A percentile compares a stretch with the other conserved stretches of the same genome.
phyloP scores from a whole-genome alignment of 2,888 invertebrate species.

The Phymatocera aterrima region DNA sequence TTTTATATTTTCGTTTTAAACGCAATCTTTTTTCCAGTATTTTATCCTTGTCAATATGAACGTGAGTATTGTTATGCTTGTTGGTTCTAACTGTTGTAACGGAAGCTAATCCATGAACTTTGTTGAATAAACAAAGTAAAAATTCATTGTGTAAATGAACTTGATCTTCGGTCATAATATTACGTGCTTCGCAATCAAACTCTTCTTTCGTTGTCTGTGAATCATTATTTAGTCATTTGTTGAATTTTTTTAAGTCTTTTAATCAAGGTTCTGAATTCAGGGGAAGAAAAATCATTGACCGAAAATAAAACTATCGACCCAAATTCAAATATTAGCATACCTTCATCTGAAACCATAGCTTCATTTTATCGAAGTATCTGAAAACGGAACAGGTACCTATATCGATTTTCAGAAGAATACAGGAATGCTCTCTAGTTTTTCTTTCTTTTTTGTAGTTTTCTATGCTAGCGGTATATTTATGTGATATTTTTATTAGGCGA shows the following conservation, averaged over 20 bases:
- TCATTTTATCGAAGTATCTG: constrained; percentile 83
- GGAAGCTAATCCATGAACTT: constrained; percentile 78
- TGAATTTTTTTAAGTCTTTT: not conserved
- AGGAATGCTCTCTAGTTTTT: constrained; percentile 4
- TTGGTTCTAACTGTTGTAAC: constrained; percentile 70
- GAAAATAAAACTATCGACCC: not conserved
- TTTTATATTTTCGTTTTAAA: constrained; percentile 74
- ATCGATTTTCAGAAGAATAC: constrained; percentile 40
- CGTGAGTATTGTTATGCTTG: constrained; percentile 58
- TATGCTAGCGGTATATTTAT: constrained; percentile 4
- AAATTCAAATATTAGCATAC: constrained; percentile 57
- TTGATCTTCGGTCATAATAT: constrained; percentile 84
- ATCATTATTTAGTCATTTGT: constrained; percentile 11
- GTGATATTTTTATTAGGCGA: too few species aligned
- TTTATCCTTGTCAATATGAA: constrained; percentile 75
- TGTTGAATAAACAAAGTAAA: constrained; percentile 86
- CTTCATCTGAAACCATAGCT: constrained; percentile 83
- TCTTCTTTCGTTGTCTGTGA: constrained; percentile 86
- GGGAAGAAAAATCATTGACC: not conserved
- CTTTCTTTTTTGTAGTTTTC: constrained; percentile 1
- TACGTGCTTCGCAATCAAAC: constrained; percentile 88
- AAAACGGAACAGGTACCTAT: constrained; percentile 47
- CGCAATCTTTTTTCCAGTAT: constrained; percentile 64
- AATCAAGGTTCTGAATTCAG: too few species aligned
- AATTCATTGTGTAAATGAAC: constrained; percentile 91